phyloP scores from a whole-genome alignment of 2,797 vertebrate genomes.

The Ctenopoma multispine region DNA sequence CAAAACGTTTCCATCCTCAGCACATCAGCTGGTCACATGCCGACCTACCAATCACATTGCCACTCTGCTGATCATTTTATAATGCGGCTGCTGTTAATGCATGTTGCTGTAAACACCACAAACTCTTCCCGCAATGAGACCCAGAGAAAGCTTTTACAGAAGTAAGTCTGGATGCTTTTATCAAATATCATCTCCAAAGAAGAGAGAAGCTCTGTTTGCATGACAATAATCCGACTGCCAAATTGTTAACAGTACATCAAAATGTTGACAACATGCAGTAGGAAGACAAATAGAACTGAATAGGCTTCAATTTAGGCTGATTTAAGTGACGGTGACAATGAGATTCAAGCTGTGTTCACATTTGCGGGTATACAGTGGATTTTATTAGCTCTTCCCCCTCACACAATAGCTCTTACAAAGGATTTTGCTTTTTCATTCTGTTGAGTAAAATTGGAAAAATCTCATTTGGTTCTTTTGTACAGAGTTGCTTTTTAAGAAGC shows the following conservation, averaged over 20 bases:
- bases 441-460: constrained; percentile 7
- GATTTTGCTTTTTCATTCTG: neutral
- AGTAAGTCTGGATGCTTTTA: neutral
- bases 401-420: neutral
- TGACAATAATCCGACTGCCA: constrained; percentile 5
- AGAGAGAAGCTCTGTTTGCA: neutral
- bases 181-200: no score
- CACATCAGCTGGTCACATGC: constrained; percentile 1
- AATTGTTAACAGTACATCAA: constrained; percentile 6
- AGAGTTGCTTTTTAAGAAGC: neutral
- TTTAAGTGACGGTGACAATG: constrained; percentile 7
- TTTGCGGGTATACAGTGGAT: constrained; percentile 17
- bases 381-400: constrained; percentile 9
- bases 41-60: neutral
- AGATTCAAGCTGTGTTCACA: neutral
- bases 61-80: neutral
- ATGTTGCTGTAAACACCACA: neutral
- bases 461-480: constrained; percentile 1
- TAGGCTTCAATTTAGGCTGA: neutral
- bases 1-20: no score
- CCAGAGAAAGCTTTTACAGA: neutral
- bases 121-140: constrained; percentile 1
- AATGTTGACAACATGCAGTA: neutral
- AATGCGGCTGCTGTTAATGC: neutral
- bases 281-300: constrained; percentile 1